Base-by-base conservation (phyloP, 2,797 vertebrate species). In the Brachymystax lenok region DNA sequence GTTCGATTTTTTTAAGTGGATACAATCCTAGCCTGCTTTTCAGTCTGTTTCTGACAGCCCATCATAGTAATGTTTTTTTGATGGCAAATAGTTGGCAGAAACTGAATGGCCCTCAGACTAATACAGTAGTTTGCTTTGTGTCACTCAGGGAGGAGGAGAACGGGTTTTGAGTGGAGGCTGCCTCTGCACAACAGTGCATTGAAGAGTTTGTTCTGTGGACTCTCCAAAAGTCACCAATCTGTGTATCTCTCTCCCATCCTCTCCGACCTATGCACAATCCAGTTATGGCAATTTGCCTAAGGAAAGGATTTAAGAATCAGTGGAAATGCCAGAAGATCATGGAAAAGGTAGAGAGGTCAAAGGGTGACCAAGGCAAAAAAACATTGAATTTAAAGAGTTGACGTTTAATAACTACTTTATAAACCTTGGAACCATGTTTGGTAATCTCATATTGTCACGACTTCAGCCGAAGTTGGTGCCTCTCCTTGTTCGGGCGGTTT, bases 1-100 rank as follows among this genome's bases (percentile, higher is more conserved):
- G 28, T 28, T 28, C 0, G 28, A 28, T 28, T 28, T 28, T 28
- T 28, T 28, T 50, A n/a, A 56, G n/a, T 0, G 5, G 90, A 91
- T 67, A 54, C 50, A 8, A 30, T 73, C 7, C 6, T 61, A 61
- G 54, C 5, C 54, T 6, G 19, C 54, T 24, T 24, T 3, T 61
- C 59, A 61, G 10, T 24, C 59, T 61, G 59, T 61, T 21, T 59
- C 28, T 59, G n/a, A 17, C 6, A n/a, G 54, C 27, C 51, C 19
- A 59, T 59, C 2, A 51, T 24, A 3, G 50, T 14, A 19, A 71
- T 52, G 4, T 5, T 21, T 13, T 13, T 71, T 8, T 21, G 4
- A 16, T 70, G n/a, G 14, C 28, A 64, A 8, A 14, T n/a, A 27
- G 21, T 46, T 46, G 10, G 21, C 59, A 61, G 59, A 61, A 61